Percentiles rank a stretch among this genome's conserved stretches.
Conservation (phyloP, 1,140 invertebrate species). For the Aphaenogaster ashmeadi region DNA sequence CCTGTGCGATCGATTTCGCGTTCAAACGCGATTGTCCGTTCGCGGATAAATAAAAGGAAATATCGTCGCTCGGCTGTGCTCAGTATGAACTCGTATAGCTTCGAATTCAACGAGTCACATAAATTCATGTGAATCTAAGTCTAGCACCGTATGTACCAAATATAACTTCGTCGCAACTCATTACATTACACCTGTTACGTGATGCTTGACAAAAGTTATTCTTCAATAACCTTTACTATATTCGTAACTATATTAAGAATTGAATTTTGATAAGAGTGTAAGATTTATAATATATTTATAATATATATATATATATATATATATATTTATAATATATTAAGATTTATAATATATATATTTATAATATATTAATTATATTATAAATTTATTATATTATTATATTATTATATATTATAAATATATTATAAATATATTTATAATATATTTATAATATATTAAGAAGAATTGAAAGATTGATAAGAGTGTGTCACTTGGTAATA, state of each 20-base stretch:
- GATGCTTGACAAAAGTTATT: background rate
- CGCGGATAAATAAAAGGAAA: slow-evolving; percentile 14
- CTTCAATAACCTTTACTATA: background rate
- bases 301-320: no score
- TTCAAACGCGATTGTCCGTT: slow-evolving; percentile 4
- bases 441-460: background rate
- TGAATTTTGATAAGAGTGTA: background rate
- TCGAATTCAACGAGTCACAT: background rate
- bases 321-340: no score
- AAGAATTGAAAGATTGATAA: background rate
- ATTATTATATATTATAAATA: no score
- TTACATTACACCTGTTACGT: background rate
- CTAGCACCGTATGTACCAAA: background rate
- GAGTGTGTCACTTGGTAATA: background rate
- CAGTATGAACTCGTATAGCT: background rate
- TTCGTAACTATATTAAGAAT: background rate
- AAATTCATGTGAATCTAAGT: background rate
- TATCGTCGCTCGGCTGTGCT: no score
- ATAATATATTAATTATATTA: no score
- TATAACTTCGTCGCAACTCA: background rate
- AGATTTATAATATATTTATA: no score
- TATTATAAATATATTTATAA: no score
- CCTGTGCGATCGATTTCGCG: background rate
- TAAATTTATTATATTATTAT: no score
- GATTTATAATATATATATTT: no score